Conservation (phyloP, 2,113 vertebrate species). For the Nymphicus hollandicus region DNA sequence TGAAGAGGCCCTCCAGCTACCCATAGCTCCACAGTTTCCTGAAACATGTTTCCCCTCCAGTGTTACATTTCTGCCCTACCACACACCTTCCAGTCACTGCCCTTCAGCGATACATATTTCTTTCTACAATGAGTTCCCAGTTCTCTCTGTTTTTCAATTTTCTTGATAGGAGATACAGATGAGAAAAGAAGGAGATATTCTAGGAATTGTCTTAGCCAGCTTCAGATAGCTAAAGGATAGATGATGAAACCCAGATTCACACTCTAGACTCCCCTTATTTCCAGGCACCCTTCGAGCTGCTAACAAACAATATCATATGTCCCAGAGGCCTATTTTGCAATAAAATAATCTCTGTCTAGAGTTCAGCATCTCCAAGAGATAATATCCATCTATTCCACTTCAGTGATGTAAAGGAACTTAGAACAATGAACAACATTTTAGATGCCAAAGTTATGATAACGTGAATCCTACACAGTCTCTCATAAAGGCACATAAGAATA, state of each 20-base stretch:
- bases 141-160: background rate
- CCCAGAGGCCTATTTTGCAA: background rate
- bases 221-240: background rate
- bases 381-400: background rate
- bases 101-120: background rate
- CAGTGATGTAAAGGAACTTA: background rate
- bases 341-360: background rate
- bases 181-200: background rate
- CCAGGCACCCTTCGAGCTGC: background rate
- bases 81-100: background rate
- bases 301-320: background rate
- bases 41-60: background rate
- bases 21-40: background rate
- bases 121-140: background rate
- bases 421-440: background rate
- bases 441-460: background rate
- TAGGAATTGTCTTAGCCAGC: background rate
- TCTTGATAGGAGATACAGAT: background rate
- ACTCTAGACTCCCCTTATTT: background rate
- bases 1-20: fast-evolving
- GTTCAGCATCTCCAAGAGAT: background rate
- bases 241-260: background rate
- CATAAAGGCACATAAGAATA: slow-evolving; percentile 52
- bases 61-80: background rate
- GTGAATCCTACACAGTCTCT: slow-evolving; percentile 10